Evolutionary conservation across 2,113 vertebrate genomes (phyloP), one percentile per base, ranked within the genome.

Genomic region (Tragelaphus strepsiceros): DNA sequence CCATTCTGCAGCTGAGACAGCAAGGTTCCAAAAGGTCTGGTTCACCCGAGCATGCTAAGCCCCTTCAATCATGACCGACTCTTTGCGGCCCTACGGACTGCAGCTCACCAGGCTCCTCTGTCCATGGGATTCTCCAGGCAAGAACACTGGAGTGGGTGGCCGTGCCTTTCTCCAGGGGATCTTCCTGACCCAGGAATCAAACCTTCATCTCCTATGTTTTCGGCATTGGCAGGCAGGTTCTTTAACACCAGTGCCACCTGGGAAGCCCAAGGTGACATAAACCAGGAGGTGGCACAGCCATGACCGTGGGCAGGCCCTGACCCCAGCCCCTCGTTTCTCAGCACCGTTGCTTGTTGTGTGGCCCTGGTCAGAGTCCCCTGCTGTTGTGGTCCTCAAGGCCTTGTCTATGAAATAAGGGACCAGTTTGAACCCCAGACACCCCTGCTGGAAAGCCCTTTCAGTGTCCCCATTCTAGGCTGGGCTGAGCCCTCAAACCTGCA

Each of bases 351-450:
- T 35, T 49, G 10, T 64, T 21, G 6, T 7, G 59, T 22, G n/a
- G 22, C 83, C 61, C 51, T 32, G 35, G 35, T 81, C 74, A 16
- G 19, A 7, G 21, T 9, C 32, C 67, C 43, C 3, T 14, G 7
- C 15, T 13, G 32, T 1, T 2, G 54, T 39, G 53, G 74, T 6
- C 30, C 77, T 15, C 12, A 9, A 5, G 26, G n/a, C 16, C 32
- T 74, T 21, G 0, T 81, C 80, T 51, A 0, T 30, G 53, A 90
- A 32, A 28, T 11, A 46, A 59, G 35, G 26, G 39, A n/a, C 16
- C 53, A 56, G 39, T 96, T 71, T 88, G 84, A 91, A 26, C 19
- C n/a, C 7, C 59, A 88, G 93, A 84, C 35, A 13, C 21, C 3
- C 86, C 12, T 35, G 16, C 88, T 35, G 4, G 74, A 90, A 32